phyloP scores from a whole-genome alignment of 2,888 invertebrate genomes.

The Helobdella robusta region DNA sequence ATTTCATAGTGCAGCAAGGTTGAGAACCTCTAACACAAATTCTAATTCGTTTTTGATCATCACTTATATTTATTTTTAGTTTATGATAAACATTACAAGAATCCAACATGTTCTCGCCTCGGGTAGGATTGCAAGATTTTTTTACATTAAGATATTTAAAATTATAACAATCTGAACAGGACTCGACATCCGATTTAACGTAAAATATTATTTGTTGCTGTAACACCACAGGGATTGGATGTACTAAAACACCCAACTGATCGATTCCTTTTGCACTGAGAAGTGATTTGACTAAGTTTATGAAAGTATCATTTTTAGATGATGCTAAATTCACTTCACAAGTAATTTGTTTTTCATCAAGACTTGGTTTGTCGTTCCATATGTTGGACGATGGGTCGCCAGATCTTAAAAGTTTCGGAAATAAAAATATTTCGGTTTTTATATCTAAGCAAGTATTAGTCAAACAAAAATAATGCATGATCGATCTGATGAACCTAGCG shows the following conservation, averaged over 20 bases:
- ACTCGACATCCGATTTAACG: conserved; percentile 33
- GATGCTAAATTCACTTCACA: conserved; percentile 32
- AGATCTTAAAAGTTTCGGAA: not conserved
- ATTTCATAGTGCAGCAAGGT: conserved; percentile 36
- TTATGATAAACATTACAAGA: conserved; percentile 20
- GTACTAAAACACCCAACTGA: conserved; percentile 31
- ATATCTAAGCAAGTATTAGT: not conserved
- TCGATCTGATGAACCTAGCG: not conserved
- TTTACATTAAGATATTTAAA: conserved; percentile 18
- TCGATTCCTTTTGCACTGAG: conserved; percentile 32
- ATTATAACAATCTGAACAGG: conserved; percentile 34
- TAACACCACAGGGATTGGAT: conserved; percentile 35
- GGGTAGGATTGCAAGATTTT: not conserved
- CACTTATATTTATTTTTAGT: conserved; percentile 17
- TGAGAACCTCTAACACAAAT: conserved; percentile 32
- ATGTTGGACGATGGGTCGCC: conserved; percentile 24
- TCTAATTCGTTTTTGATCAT: conserved; percentile 10
- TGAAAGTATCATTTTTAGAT: conserved; percentile 31
- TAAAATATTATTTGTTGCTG: conserved; percentile 36
- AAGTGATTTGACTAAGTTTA: conserved; percentile 29
- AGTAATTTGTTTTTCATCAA: conserved; percentile 36
- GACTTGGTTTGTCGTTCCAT: conserved; percentile 35
- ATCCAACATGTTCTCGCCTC: not conserved
- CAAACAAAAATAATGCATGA: not conserved
- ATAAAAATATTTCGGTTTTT: not conserved